phyloP scores from a whole-genome alignment of 1,140 invertebrate genomes.

The Platyura marginata region DNA sequence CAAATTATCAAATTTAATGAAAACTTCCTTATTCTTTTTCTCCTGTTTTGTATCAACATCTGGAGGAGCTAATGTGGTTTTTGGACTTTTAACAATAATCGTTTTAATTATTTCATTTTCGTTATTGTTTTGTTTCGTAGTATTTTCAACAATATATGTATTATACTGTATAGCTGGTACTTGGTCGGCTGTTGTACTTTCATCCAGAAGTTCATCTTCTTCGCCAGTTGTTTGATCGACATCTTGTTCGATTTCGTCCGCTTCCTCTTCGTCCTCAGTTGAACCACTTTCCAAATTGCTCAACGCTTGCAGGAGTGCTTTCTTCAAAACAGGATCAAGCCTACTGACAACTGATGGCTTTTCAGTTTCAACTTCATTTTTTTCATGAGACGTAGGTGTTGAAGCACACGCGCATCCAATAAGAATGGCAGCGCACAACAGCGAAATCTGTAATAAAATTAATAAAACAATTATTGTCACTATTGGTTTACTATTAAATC shows the following conservation, averaged over 20 bases:
- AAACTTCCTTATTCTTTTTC: conserved; percentile 10
- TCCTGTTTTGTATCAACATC: conserved; percentile 2
- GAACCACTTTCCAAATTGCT: conserved; percentile 40
- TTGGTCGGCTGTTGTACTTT: conserved; percentile 12
- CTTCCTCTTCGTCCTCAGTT: conserved; percentile 17
- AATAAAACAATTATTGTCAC: no score
- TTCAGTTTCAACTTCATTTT: neutral
- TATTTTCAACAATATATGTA: conserved; percentile 21
- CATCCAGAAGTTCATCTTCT: conserved; percentile 18
- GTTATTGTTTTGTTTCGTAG: conserved; percentile 16
- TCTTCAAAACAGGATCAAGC: conserved; percentile 45
- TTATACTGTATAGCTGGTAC: conserved; percentile 17
- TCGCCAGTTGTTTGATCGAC: conserved; percentile 14
- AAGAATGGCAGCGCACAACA: no score
- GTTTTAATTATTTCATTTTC: conserved; percentile 19
- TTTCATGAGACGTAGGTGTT: neutral
- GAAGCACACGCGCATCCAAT: no score
- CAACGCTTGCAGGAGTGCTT: conserved; percentile 47
- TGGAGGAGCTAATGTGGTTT: conserved; percentile 1
- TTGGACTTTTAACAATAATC: conserved; percentile 8
- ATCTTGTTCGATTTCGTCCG: conserved; percentile 21
- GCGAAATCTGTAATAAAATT: no score
- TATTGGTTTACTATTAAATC: no score
- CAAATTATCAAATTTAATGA: conserved; percentile 13
- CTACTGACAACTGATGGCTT: neutral